phyloP scores from a whole-genome alignment of 1,140 invertebrate species.

The Catajapyx aquilonaris region DNA sequence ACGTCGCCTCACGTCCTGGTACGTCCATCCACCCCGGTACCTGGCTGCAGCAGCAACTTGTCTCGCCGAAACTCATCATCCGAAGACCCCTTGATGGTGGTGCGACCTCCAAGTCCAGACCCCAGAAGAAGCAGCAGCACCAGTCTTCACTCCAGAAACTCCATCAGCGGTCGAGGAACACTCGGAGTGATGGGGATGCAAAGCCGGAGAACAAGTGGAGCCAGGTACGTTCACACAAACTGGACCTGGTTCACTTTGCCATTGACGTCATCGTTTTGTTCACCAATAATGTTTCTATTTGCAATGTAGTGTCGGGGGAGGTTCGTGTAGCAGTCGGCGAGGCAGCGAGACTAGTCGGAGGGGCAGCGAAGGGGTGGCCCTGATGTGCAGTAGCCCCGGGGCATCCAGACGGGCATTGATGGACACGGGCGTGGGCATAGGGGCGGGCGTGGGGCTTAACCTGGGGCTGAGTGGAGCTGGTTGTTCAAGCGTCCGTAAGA shows the following conservation, averaged over 20 bases:
- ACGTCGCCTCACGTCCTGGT: background rate
- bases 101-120: conserved; percentile 5
- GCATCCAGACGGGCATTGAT: no score
- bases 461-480: no score
- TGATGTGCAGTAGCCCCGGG: background rate
- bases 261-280: no score
- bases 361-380: conserved; percentile 3
- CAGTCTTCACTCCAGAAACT: conserved; percentile 16
- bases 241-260: conserved; percentile 19
- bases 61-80: no score
- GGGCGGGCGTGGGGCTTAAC: no score
- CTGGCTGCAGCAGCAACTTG: conserved; percentile 1
- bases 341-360: conserved; percentile 8
- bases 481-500: no score
- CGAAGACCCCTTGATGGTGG: background rate
- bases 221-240: conserved; percentile 20
- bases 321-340: conserved; percentile 5
- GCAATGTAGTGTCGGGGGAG: conserved; percentile 4
- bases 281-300: conserved; percentile 16
- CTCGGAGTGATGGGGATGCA: conserved; percentile 11
- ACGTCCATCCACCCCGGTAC: conserved; percentile 4
- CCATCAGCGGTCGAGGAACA: conserved; percentile 22
- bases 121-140: conserved; percentile 3
- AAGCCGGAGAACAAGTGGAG: conserved; percentile 22
- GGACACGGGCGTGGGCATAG: no score